Evolutionary conservation across 2,888 invertebrate genomes (phyloP).

Genomic region (Hirtodrosophila cameraria): DNA sequence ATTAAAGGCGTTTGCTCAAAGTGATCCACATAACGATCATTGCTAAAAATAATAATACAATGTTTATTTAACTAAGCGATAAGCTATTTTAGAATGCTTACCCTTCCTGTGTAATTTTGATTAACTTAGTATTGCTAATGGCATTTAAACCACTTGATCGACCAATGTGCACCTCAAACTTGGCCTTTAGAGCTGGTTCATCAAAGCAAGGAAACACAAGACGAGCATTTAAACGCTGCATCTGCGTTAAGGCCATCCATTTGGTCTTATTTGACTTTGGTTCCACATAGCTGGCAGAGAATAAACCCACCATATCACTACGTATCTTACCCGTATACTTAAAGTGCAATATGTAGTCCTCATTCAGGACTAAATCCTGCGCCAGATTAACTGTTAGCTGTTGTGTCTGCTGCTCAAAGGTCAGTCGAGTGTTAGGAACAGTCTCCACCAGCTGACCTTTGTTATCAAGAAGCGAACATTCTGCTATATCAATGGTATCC

Average conservation of each 20-base stretch:
- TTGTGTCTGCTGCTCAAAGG: constrained; percentile 74
- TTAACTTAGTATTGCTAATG: constrained; percentile 78
- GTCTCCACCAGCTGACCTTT: constrained; percentile 22
- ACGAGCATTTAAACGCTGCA: constrained; percentile 88
- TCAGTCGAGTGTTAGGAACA: constrained; percentile 32
- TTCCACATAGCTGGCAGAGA: constrained; percentile 69
- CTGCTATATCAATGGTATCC: constrained; percentile 57
- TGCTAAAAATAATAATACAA: constrained; percentile 33
- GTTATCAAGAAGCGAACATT: constrained; percentile 39
- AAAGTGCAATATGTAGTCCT: constrained; percentile 84
- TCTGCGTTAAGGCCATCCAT: constrained; percentile 87
- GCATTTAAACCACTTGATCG: constrained; percentile 83
- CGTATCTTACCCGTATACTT: constrained; percentile 85
- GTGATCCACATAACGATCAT: constrained; percentile 64
- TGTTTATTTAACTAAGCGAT: neutral
- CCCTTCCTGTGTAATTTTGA: constrained; percentile 48
- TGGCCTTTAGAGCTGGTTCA: constrained; percentile 89
- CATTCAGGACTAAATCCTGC: constrained; percentile 73
- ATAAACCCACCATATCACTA: constrained; percentile 76
- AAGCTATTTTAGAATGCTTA: constrained; percentile 27
- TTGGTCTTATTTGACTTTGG: constrained; percentile 43
- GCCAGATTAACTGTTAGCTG: constrained; percentile 84
- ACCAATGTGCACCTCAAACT: constrained; percentile 87
- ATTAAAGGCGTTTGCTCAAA: constrained; percentile 85
- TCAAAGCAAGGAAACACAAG: constrained; percentile 91